Conservation (phyloP, 2,888 invertebrate species). For the Tenodera sinensis region DNA sequence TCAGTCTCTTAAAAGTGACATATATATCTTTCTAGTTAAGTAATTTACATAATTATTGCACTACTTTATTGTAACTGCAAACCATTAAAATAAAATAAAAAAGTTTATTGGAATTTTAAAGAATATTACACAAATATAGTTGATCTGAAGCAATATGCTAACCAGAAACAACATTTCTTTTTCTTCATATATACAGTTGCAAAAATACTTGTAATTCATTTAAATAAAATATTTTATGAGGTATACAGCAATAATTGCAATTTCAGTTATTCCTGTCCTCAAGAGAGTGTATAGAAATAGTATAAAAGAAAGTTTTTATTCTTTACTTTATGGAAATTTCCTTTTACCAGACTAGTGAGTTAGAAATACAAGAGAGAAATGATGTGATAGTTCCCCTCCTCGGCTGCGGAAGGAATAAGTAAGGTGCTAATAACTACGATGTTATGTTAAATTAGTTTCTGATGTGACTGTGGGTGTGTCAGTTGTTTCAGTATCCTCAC, state of each 20-base stretch:
- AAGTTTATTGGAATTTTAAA: background rate
- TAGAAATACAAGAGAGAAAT: background rate
- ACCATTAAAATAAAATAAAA: background rate
- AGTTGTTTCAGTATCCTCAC: constrained; percentile 14
- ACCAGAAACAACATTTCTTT: background rate
- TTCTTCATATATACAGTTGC: background rate
- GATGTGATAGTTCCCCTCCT: background rate
- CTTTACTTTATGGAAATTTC: background rate
- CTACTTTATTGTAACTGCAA: background rate
- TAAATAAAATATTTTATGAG: background rate
- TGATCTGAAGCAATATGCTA: background rate
- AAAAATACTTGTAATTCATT: background rate
- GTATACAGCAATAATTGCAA: background rate
- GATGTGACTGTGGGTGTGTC: background rate
- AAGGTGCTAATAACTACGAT: background rate
- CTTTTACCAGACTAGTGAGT: background rate
- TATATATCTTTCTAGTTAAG: background rate
- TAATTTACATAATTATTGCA: background rate
- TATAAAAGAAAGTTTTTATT: background rate
- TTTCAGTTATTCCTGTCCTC: background rate
- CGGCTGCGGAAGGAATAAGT: background rate
- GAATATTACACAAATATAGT: background rate
- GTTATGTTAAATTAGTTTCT: background rate
- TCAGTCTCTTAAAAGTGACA: background rate
- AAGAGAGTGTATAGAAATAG: background rate